Evolutionary conservation across 2,797 vertebrate species (phyloP).

Genomic region (Sebastes oblongus): DNA sequence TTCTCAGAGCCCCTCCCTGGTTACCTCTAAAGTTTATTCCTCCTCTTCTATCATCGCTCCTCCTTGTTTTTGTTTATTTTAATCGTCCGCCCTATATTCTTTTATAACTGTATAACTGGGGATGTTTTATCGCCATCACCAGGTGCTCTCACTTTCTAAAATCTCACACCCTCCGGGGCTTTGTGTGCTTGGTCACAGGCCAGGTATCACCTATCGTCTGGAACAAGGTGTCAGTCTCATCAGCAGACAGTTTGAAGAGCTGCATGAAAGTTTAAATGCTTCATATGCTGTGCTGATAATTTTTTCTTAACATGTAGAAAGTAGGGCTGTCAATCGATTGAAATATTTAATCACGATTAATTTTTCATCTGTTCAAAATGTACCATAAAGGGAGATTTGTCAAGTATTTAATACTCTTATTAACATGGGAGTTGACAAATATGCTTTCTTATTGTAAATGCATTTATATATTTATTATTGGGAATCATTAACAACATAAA

Average conservation of each 20-base stretch:
- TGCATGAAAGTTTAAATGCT: neutral
- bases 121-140: neutral
- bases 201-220: constrained; percentile 23
- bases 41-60: constrained; percentile 30
- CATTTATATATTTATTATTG: too few species aligned
- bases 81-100: neutral
- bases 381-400: too few species aligned
- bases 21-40: constrained; percentile 2
- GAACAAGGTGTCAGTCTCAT: neutral
- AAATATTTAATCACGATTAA: too few species aligned
- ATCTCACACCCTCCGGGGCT: constrained; percentile 8
- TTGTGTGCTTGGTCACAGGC: constrained; percentile 3
- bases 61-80: constrained; percentile 3
- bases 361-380: too few species aligned
- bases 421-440: too few species aligned
- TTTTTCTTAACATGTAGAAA: neutral
- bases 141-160: constrained; percentile 18
- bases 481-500: too few species aligned
- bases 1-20: constrained; percentile 40
- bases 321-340: too few species aligned
- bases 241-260: neutral
- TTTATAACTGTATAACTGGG: neutral
- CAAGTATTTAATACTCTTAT: too few species aligned
- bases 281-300: neutral
- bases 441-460: too few species aligned